phyloP scores from a whole-genome alignment of 2,888 invertebrate genomes.

The Nezara viridula region DNA sequence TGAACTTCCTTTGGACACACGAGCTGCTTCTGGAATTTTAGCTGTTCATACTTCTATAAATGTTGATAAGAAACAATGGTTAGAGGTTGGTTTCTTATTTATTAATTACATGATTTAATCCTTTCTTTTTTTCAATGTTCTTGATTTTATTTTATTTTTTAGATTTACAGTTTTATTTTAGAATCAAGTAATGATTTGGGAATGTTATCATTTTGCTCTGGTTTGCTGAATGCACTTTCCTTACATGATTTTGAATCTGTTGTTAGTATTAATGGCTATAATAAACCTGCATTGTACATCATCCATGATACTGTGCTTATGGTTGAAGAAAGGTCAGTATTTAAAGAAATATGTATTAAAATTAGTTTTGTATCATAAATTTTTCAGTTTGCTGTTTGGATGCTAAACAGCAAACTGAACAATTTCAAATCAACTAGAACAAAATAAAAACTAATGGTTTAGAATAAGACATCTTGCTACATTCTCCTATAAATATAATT shows the following conservation, averaged over 20 bases:
- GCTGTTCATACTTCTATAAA: conserved; percentile 58
- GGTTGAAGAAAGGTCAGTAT: conserved; percentile 68
- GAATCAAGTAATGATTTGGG: conserved; percentile 62
- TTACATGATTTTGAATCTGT: conserved; percentile 63
- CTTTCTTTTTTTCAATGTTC: not conserved
- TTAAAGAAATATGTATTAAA: not conserved
- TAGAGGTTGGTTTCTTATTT: conserved; percentile 51
- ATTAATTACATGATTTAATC: not conserved
- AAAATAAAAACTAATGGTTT: too few relatives aligned
- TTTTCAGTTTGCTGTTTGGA: too few relatives aligned
- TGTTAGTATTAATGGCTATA: conserved; percentile 58
- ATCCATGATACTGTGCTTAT: conserved; percentile 68
- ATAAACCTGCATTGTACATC: conserved; percentile 66
- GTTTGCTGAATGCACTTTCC: conserved; percentile 67
- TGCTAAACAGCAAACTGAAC: too few relatives aligned
- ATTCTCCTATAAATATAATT: too few relatives aligned
- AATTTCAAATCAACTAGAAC: too few relatives aligned
- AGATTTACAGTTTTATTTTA: conserved; percentile 24
- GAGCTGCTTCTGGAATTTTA: conserved; percentile 73
- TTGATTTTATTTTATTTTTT: not conserved
- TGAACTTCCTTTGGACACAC: conserved; percentile 77
- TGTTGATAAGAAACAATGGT: conserved; percentile 59
- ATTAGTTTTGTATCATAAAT: too few relatives aligned
- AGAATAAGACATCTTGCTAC: too few relatives aligned
- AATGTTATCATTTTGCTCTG: conserved; percentile 67